Evolutionary conservation across 2,113 vertebrate species (phyloP).

Genomic region (Hyla sarda): DNA sequence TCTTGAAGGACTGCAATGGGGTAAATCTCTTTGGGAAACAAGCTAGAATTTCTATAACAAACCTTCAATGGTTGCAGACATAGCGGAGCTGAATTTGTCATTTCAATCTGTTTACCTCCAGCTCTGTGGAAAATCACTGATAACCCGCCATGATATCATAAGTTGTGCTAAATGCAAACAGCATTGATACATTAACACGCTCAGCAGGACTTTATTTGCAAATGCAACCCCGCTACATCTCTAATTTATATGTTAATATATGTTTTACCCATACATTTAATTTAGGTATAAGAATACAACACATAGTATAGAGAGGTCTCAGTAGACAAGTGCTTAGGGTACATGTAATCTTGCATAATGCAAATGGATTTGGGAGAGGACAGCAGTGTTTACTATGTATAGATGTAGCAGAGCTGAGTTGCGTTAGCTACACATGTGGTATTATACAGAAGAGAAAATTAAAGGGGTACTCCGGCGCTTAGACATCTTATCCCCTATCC

Average conservation of each 20-base stretch:
- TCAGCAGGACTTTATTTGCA: not conserved
- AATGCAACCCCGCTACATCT: not conserved
- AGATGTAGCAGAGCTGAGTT: not conserved
- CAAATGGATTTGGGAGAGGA: not conserved
- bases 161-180: not conserved
- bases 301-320: not conserved
- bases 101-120: not conserved
- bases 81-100: not conserved
- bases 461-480: too few relatives aligned
- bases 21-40: constrained; percentile 36
- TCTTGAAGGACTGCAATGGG: constrained; percentile 9
- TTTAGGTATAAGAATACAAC: not conserved
- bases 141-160: not conserved
- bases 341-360: not conserved
- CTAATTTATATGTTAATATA: not conserved
- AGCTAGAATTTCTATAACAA: constrained; percentile 28
- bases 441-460: not conserved
- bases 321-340: not conserved
- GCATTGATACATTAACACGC: not conserved
- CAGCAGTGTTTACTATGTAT: not conserved
- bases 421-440: not conserved
- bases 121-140: not conserved
- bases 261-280: not conserved
- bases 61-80: not conserved
- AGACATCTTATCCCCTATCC: too few relatives aligned